These are phyloP conservation scores for Amblyjoppa proteus DNA, from an alignment of 2,888 invertebrate species.

Conservation along the genomic window DNA sequence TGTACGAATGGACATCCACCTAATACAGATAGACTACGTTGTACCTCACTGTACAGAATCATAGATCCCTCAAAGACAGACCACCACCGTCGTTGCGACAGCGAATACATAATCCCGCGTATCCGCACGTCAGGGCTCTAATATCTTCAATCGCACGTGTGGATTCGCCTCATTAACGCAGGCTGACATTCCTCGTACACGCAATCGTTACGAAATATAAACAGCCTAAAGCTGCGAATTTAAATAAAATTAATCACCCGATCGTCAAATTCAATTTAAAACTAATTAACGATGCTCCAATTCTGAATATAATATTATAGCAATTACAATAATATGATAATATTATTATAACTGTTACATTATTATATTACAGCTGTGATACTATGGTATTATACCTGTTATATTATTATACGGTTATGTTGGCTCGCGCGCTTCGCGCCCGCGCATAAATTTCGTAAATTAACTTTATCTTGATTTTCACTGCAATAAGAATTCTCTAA, in stretches of 20 bases:
- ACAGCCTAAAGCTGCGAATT: background rate
- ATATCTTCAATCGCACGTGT: background rate
- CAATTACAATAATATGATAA: no score
- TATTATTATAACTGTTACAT: no score
- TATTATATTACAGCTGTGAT: no score
- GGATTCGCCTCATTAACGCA: background rate
- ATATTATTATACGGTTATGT: no score
- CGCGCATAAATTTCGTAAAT: no score
- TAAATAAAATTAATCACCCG: background rate
- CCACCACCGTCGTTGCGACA: background rate
- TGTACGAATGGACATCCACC: conserved; percentile 60
- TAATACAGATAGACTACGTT: conserved; percentile 39
- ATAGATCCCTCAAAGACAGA: conserved; percentile 24
- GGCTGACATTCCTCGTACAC: background rate
- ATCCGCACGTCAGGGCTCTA: background rate
- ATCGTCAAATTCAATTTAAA: background rate
- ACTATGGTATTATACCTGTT: no score
- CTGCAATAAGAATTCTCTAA: no score
- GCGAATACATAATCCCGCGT: conserved; percentile 29
- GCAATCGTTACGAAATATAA: background rate
- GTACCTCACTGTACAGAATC: background rate
- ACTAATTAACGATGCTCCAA: background rate
- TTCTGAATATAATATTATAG: background rate
- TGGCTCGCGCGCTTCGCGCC: no score
- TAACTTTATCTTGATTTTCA: no score